Evolutionary conservation across 2,888 invertebrate genomes (phyloP).

Genomic region (Craniophora ligustri): DNA sequence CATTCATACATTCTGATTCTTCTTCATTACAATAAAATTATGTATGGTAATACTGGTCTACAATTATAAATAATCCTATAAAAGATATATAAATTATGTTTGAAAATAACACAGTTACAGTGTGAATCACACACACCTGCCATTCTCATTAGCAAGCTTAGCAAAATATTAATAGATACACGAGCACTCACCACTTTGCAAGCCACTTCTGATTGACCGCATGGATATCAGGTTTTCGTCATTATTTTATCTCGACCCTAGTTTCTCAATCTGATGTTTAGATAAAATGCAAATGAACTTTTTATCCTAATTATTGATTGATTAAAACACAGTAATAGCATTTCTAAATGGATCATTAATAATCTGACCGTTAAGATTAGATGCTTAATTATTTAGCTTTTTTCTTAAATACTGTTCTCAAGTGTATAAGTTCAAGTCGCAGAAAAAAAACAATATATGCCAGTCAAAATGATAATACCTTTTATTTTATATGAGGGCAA

Average conservation of each 20-base stretch:
- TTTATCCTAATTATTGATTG: conserved; percentile 16
- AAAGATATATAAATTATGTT: conserved; percentile 30
- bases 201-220: conserved; percentile 16
- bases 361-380: not conserved
- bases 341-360: conserved; percentile 29
- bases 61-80: conserved; percentile 32
- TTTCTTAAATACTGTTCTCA: no score
- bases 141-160: conserved; percentile 24
- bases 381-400: no score
- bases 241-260: conserved; percentile 7
- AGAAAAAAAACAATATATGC: no score
- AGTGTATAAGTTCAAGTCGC: no score
- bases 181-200: conserved; percentile 16
- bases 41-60: conserved; percentile 25
- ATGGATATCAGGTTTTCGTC: conserved; percentile 4
- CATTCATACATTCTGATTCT: not conserved
- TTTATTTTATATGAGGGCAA: no score
- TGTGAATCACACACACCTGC: conserved; percentile 22
- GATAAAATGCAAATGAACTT: conserved; percentile 25
- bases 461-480: no score
- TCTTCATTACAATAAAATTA: conserved; percentile 16
- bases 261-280: conserved; percentile 10
- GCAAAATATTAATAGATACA: conserved; percentile 5
- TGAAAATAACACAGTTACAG: conserved; percentile 31
- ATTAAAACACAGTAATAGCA: conserved; percentile 18